Conservation (phyloP, 1,140 invertebrate species). For the Zaprionus tsacasi region DNA sequence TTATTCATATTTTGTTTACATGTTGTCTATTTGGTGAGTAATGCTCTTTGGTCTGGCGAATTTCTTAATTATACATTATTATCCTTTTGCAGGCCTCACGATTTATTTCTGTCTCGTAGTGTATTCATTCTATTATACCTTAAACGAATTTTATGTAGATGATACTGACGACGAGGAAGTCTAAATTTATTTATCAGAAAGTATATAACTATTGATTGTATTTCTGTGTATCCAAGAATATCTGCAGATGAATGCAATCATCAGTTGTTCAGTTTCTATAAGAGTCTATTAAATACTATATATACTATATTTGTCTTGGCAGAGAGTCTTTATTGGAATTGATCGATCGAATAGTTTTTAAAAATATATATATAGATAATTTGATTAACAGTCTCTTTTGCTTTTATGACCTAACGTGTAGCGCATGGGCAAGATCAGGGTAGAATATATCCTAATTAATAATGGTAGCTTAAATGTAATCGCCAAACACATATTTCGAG, state of each 20-base stretch:
- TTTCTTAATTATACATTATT: not conserved
- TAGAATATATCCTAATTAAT: not conserved
- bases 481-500: slow-evolving; percentile 71
- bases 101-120: slow-evolving; percentile 57
- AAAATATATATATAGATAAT: slow-evolving; percentile 2
- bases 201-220: slow-evolving; percentile 1
- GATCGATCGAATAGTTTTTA: not conserved
- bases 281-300: not conserved
- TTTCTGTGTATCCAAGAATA: not conserved
- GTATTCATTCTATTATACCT: slow-evolving; percentile 32
- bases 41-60: too few relatives aligned
- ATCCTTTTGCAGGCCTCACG: slow-evolving; percentile 14
- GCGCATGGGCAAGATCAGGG: not conserved
- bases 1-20: not conserved
- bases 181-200: not conserved
- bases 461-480: slow-evolving; percentile 54
- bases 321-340: not conserved
- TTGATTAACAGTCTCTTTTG: slow-evolving; percentile 36
- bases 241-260: not conserved
- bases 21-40: not conserved
- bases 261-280: slow-evolving; percentile 13
- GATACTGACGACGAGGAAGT: not conserved
- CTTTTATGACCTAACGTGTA: slow-evolving; percentile 18
- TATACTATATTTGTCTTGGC: not conserved
- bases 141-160: not conserved